These are phyloP conservation scores for Luperina testacea DNA, from an alignment of 2,888 invertebrate species.

Conservation along the genomic window DNA sequence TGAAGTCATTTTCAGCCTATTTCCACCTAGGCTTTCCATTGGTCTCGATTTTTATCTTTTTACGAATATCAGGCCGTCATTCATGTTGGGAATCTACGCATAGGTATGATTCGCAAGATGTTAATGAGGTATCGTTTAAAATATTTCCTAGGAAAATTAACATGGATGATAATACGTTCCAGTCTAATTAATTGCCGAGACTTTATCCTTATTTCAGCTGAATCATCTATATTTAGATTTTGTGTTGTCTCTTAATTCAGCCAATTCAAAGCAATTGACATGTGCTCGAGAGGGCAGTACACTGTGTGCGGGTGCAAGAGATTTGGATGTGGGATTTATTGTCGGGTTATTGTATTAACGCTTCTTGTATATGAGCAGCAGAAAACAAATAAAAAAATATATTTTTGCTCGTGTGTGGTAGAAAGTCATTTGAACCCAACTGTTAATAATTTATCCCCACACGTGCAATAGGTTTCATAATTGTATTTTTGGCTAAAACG, in stretches of 20 bases:
- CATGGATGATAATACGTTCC: background rate
- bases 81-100: background rate
- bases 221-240: conserved; percentile 63
- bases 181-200: conserved; percentile 39
- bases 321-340: conserved; percentile 62
- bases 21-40: background rate
- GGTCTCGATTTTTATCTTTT: conserved; percentile 13
- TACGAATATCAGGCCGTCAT: background rate
- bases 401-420: background rate
- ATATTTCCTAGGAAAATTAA: conserved; percentile 42
- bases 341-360: conserved; percentile 33
- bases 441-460: background rate
- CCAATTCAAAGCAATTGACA: conserved; percentile 87
- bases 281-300: conserved; percentile 65
- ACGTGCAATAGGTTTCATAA: background rate
- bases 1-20: background rate
- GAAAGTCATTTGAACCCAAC: background rate
- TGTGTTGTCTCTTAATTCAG: conserved; percentile 80
- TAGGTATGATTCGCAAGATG: background rate
- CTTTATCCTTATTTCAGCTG: conserved; percentile 80
- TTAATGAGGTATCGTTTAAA: conserved; percentile 9
- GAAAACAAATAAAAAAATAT: background rate
- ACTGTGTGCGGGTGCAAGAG: conserved; percentile 45
- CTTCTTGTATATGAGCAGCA: background rate
- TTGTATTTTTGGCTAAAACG: background rate